Percentiles rank a stretch among this genome's conserved stretches.
These are phyloP conservation scores for Hypselothyrea guttata DNA, from an alignment of 2,888 invertebrate species.

Conservation along the genomic window DNA sequence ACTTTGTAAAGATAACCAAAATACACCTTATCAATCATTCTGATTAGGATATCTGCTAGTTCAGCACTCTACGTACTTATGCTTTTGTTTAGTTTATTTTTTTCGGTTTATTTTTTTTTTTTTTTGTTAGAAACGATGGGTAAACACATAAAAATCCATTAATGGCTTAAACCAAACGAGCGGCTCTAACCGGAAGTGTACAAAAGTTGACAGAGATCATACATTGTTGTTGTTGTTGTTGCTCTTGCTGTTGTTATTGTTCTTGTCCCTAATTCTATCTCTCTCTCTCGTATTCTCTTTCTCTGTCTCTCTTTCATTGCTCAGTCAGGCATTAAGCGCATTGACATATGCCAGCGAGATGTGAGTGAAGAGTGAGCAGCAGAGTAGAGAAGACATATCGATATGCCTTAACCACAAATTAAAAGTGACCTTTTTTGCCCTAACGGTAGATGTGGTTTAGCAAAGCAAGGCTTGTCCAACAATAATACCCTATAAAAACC, in stretches of 20 bases:
- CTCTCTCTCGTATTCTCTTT: constrained; percentile 7
- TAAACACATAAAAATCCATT: constrained; percentile 61
- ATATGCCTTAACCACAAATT: constrained; percentile 63
- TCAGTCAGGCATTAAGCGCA: constrained; percentile 72
- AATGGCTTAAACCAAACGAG: constrained; percentile 59
- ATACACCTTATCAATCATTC: too few species aligned
- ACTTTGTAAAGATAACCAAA: too few species aligned
- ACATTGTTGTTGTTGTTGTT: constrained; percentile 31
- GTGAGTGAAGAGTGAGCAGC: constrained; percentile 9
- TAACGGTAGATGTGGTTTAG: constrained; percentile 33
- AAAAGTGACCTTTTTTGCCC: constrained; percentile 45
- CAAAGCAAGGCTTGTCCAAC: not conserved
- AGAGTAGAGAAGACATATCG: constrained; percentile 40
- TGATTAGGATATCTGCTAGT: constrained; percentile 7
- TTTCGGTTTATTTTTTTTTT: constrained; percentile 11
- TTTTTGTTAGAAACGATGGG: constrained; percentile 34
- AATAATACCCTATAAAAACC: constrained; percentile 17
- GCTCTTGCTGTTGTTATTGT: constrained; percentile 30
- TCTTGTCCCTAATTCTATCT: constrained; percentile 10
- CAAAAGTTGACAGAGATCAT: constrained; percentile 70
- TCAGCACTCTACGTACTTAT: not conserved
- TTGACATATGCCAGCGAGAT: constrained; percentile 63
- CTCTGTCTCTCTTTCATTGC: constrained; percentile 32
- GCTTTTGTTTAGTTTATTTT: not conserved
- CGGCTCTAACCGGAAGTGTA: constrained; percentile 69